Base-by-base conservation (phyloP, 2,888 invertebrate species). In the Conops quadrifasciatus region DNA sequence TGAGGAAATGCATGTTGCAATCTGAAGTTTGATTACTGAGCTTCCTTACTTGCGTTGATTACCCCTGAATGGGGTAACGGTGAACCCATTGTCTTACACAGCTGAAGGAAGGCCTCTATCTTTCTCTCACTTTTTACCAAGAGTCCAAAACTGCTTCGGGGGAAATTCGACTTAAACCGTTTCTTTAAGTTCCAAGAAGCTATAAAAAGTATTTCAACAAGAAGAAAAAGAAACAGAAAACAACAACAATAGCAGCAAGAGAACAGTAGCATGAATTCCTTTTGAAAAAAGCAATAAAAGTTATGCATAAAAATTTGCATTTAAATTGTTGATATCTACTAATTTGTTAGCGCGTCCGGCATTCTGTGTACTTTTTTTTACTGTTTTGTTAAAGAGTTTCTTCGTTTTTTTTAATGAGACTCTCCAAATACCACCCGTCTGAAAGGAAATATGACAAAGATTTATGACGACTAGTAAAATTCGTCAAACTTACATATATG, bases 261-360 rank as follows among this genome's bases (percentile, higher is more conserved):
- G n/a, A n/a, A n/a, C n/a, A n/a, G n/a, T n/a, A n/a, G n/a, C n/a
- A n/a, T n/a, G n/a, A n/a, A n/a, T n/a, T n/a, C 36, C 30, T 28
- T 16, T 11, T 53, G 36, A 53, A 28, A 70, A 67, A 70, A 65
- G 26, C 24, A 62, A 70, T 59, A 65, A 62, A 69, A 51, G 66
- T 56, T 16, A 21, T 58, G 60, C 15, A 66, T 28, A 63, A 11
- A 70, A 72, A 72, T 72, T 72, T 72, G 72, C 72, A 72, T 72
- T 72, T 72, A 72, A 72, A 72, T 72, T 72, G 72, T 62, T 63
- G 28, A 70, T 67, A 72, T 58, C 47, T 53, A 64, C 58, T 43
- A 53, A 53, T 53, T 53, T n/a, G 49, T n/a, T n/a, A n/a, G n/a
- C n/a, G n/a, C n/a, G n/a, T n/a, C n/a, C n/a, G n/a, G n/a, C n/a